Evolutionary conservation across 2,888 invertebrate genomes (phyloP), one percentile per base, ranked within the genome.

Genomic region (Lacanobia wlatinum): DNA sequence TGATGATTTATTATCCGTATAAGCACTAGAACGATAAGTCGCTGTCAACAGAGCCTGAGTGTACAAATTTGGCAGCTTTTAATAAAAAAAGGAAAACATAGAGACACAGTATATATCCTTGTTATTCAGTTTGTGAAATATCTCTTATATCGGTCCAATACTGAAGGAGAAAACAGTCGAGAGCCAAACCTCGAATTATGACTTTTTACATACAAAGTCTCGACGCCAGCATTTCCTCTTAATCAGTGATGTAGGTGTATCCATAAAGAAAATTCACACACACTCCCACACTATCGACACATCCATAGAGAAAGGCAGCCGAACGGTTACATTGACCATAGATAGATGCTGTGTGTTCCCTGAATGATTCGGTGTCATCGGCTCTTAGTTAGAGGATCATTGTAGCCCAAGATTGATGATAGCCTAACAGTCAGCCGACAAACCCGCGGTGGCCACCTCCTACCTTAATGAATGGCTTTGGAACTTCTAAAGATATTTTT

Each of bases 371-470:
- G 78, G 85, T 89, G 91, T 93, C 93, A 88, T 87, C 90, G 88
- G 83, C 88, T 92, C 92, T 94, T 92, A 93, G 93, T 93, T 92
- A 92, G 84, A 78, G 92, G 92, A 93, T 94, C 91, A 94, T 93
- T 94, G 94, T 94, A 84, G 84, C 87, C 87, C 88, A 85, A 92
- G 94, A 94, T 94, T 93, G 92, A 94, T 94, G 94, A 88, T 90
- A 84, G 91, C 85, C 87, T 93, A 91, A 94, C 92, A 89, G 89
- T 82, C 80, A 65, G 84, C 86, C 87, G 90, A 92, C 91, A 88
- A 90, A 91, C 89, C 89, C 80, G 78, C 82, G 84, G 78, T 76
- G 75, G 76, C 78, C 64, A 61, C 61, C 80, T 78, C 72, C 64
- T 60, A 65, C 60, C 71, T 73, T 70, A 82, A 87, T 83, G 48